A percentile compares a stretch with the other conserved stretches of the same genome.
These are phyloP conservation scores for Anhinga rufa DNA, from an alignment of 2,113 vertebrate species.

Conservation along the genomic window DNA sequence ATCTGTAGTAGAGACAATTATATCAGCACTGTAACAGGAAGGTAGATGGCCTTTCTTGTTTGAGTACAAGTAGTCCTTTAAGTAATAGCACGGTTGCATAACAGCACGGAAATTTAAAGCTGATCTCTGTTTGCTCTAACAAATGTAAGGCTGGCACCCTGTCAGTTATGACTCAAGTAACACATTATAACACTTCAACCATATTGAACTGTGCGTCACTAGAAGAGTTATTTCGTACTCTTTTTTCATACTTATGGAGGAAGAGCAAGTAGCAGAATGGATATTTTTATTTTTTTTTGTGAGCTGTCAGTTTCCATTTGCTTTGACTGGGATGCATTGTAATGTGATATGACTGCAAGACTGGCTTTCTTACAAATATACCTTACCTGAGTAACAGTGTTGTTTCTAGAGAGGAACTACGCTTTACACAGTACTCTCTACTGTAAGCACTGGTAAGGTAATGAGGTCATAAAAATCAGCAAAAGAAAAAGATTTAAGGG, in stretches of 20 bases:
- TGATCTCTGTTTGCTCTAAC: constrained; percentile 44
- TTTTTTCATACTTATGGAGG: neutral
- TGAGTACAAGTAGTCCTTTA: constrained; percentile 53
- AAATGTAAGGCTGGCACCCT: constrained; percentile 26
- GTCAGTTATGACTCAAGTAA: constrained; percentile 54
- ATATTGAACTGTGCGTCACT: neutral
- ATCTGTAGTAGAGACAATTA: neutral
- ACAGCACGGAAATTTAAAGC: constrained; percentile 39
- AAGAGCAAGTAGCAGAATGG: neutral
- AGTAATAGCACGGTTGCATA: constrained; percentile 34
- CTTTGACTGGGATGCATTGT: neutral
- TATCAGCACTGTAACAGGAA: neutral
- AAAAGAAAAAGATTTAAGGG: neutral
- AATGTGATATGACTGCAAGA: neutral
- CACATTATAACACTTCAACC: constrained; percentile 3
- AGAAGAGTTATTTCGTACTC: neutral
- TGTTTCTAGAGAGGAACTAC: neutral
- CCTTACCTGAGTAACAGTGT: neutral
- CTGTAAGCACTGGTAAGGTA: neutral
- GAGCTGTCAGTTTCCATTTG: neutral
- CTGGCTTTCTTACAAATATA: constrained; percentile 19
- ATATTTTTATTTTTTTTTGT: neutral
- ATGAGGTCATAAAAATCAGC: neutral
- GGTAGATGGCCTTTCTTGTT: neutral
- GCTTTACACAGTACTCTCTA: neutral